Evolutionary conservation across 2,888 invertebrate genomes (phyloP).

Genomic region (Phytoseiulus persimilis): DNA sequence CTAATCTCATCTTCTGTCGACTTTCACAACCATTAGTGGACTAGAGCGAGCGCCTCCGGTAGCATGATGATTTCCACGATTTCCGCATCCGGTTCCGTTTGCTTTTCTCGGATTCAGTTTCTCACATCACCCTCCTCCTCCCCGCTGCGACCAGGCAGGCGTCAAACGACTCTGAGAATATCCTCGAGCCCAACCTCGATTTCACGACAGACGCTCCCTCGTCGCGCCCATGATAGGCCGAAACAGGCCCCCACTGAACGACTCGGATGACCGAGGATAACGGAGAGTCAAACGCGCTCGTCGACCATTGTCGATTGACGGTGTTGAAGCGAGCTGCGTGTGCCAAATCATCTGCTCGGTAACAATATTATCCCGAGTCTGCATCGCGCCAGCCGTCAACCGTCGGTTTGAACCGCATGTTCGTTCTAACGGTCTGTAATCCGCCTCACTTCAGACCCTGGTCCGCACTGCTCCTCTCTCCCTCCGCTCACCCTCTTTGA

Average conservation of each 20-base stretch:
- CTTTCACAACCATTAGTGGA: not conserved
- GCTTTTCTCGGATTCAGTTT: no score
- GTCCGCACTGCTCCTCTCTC: not conserved
- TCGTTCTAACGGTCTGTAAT: not conserved
- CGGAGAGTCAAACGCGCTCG: not conserved
- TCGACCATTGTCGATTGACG: not conserved
- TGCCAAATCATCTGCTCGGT: not conserved
- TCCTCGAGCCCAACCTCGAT: no score
- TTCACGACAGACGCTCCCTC: no score
- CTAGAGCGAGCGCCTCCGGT: no score
- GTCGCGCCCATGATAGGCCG: no score
- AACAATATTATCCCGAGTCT: not conserved
- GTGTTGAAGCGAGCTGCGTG: not conserved
- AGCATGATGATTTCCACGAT: no score
- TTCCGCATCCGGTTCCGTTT: no score
- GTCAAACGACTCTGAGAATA: no score
- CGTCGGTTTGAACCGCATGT: not conserved
- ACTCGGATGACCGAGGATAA: no score
- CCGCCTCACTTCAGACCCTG: not conserved
- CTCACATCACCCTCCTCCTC: no score
- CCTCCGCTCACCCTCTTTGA: not conserved
- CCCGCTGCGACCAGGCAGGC: no score
- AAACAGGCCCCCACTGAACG: no score
- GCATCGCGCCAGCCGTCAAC: not conserved
- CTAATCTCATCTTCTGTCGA: not conserved